Evolutionary conservation across 2,113 vertebrate genomes (phyloP), one percentile per base, ranked within the genome.

Genomic region (Dipodomys spectabilis): DNA sequence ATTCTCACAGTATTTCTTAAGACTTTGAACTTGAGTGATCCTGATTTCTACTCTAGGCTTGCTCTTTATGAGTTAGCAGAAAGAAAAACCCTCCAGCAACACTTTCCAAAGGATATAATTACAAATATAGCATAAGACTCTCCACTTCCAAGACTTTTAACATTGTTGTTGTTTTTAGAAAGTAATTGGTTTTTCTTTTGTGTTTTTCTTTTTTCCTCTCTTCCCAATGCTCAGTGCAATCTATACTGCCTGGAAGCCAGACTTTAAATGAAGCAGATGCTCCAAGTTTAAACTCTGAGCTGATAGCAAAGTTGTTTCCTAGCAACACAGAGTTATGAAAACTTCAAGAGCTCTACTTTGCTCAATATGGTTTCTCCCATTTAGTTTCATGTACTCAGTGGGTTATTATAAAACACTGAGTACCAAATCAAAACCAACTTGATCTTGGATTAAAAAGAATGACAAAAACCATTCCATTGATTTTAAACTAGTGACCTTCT

Each of bases 221-320:
- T 57, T 57, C 75, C 90, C 92, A 95, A 86, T 90, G 79, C 92
- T 97, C 87, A 93, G 20, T 8, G 16, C 93, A 98, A 96, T 95
- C 86, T 97, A 95, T 96, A 97, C 81, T 98, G 97, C 97, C 9
- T 39, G 85, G 91, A 93, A 98, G 93, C 84, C 95, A 97, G 95
- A 92, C 85, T 94, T 96, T 95, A 97, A 97, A 98, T 96, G 97
- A 98, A 97, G 97, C 97, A 98, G 98, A 98, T 98, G 97, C 83
- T 98, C 84, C 1, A 91, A 81, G 96, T 97, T 97, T 90, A 94
- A 95, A 97, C 94, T 96, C 82, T 96, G 93, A 88, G 82, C 79
- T 96, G 93, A 95, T 86, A 92, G 95, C 82, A 95, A 97, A 97
- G 93, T 95, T 74, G 97, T 98, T 97, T 98, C 97, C 72, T 98